A percentile compares a stretch with the other conserved stretches of the same genome.
Evolutionary conservation across 2,113 vertebrate genomes (phyloP).

Genomic region (Phoxinus phoxinus): DNA sequence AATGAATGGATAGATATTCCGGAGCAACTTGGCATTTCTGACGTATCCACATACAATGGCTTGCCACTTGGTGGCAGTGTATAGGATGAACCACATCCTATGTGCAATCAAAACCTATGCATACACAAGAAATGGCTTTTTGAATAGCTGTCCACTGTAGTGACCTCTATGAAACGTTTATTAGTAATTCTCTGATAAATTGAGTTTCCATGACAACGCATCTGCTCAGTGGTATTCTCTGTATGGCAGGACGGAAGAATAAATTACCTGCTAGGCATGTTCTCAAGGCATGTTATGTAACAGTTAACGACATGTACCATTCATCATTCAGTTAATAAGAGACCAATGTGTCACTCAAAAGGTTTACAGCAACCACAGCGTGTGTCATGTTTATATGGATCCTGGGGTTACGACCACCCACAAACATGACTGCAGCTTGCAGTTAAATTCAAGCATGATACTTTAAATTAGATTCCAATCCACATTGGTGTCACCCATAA

Average conservation of each 20-base stretch:
- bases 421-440: background rate
- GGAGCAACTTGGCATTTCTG: too few species aligned
- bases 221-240: background rate
- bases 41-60: too few species aligned
- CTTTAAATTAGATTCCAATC: background rate
- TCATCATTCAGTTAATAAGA: slow-evolving; percentile 3
- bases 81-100: too few species aligned
- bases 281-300: background rate
- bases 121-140: too few species aligned
- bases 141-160: too few species aligned
- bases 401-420: background rate
- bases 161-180: too few species aligned
- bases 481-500: background rate
- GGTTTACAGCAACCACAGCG: background rate
- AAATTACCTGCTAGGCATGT: background rate
- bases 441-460: background rate
- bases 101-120: too few species aligned
- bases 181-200: background rate
- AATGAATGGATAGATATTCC: too few species aligned
- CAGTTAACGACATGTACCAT: background rate
- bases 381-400: background rate
- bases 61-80: too few species aligned
- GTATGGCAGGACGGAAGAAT: background rate
- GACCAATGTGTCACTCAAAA: background rate
- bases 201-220: background rate